phyloP scores from a whole-genome alignment of 2,797 vertebrate species.

The Poecilia velifera region DNA sequence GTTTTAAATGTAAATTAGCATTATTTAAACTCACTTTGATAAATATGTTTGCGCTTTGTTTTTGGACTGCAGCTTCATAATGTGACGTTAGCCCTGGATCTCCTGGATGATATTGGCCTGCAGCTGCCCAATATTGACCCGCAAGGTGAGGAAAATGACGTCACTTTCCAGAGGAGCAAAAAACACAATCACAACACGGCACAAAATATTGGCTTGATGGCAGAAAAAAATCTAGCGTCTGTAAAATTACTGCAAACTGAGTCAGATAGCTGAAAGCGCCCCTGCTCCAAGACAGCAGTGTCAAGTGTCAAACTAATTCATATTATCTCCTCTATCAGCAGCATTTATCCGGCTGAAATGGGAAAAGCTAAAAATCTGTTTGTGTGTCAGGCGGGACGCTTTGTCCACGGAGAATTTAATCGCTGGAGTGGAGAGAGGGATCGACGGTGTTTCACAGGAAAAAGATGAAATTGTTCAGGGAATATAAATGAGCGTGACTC shows the following conservation, averaged over 20 bases:
- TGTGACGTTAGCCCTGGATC: slow-evolving; percentile 87
- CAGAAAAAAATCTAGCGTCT: not conserved
- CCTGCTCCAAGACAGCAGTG: slow-evolving; percentile 11
- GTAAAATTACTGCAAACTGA: slow-evolving; percentile 27
- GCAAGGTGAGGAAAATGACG: slow-evolving; percentile 81
- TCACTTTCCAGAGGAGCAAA: not conserved
- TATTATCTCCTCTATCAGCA: slow-evolving; percentile 36
- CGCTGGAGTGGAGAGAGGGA: slow-evolving; percentile 39
- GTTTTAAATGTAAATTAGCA: not conserved
- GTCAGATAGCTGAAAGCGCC: slow-evolving; percentile 13
- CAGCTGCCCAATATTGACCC: slow-evolving; percentile 79
- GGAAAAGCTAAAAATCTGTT: slow-evolving; percentile 37
- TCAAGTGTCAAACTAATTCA: slow-evolving; percentile 46
- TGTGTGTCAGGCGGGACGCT: slow-evolving; percentile 24
- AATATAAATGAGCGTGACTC: slow-evolving; percentile 59
- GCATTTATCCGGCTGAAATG: slow-evolving; percentile 49
- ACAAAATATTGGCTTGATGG: not conserved
- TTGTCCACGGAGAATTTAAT: slow-evolving; percentile 46
- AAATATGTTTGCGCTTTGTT: slow-evolving; percentile 17
- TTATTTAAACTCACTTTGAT: slow-evolving; percentile 5
- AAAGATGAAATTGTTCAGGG: slow-evolving; percentile 45
- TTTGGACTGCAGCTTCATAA: slow-evolving; percentile 87
- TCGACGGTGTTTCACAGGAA: slow-evolving; percentile 42
- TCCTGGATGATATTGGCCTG: slow-evolving; percentile 82
- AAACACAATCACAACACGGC: not conserved